Evolutionary conservation across 2,888 invertebrate species (phyloP).

Genomic region (Arctia plantaginis): DNA sequence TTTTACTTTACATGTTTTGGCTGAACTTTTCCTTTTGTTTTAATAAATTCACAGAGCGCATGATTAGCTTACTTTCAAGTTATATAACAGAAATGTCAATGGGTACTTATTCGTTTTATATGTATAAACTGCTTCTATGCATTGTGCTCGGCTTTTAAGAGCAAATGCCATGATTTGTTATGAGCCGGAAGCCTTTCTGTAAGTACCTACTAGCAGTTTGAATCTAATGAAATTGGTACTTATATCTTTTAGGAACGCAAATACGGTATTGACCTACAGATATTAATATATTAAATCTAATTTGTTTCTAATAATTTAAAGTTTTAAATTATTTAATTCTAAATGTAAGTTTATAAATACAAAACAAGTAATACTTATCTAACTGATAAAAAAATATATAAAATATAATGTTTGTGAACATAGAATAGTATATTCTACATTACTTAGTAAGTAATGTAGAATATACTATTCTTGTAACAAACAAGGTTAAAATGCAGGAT

Average conservation of each 20-base stretch:
- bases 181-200: background rate
- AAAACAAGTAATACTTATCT: background rate
- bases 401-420: too few relatives aligned
- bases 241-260: background rate
- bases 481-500: background rate
- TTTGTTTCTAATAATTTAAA: too few relatives aligned
- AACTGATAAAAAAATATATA: background rate
- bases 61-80: constrained; percentile 13
- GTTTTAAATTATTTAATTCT: too few relatives aligned
- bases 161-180: background rate
- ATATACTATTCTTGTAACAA: too few relatives aligned
- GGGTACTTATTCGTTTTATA: background rate
- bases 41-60: constrained; percentile 17
- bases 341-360: background rate
- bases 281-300: background rate
- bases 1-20: constrained; percentile 10
- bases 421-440: too few relatives aligned
- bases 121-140: background rate
- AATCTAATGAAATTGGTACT: background rate
- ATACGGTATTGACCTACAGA: background rate
- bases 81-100: constrained; percentile 6
- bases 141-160: background rate
- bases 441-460: too few relatives aligned
- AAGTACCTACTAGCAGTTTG: background rate
- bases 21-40: constrained; percentile 20